A percentile compares a stretch with the other conserved stretches of the same genome.
Evolutionary conservation across 2,888 invertebrate species (phyloP).

Genomic region (Malthinus flaveolus): DNA sequence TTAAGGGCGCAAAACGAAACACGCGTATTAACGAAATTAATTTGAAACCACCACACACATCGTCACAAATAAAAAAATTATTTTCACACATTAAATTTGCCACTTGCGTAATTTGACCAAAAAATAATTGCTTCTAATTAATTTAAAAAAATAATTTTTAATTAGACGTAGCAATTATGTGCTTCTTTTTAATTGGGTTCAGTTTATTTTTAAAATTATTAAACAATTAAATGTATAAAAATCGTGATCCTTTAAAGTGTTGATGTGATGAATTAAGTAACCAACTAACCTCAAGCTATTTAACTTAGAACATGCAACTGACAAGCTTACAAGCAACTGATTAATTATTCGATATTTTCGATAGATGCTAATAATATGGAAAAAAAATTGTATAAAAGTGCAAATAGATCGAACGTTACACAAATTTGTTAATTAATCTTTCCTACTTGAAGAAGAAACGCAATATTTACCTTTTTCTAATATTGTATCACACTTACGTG

Average conservation of each 20-base stretch:
- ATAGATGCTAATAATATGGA: too few species aligned
- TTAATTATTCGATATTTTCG: slow-evolving; percentile 13
- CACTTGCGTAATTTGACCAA: too few species aligned
- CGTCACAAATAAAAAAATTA: too few species aligned
- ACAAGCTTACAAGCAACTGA: slow-evolving; percentile 13
- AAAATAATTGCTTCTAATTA: too few species aligned
- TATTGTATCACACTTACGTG: not conserved
- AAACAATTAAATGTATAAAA: not conserved
- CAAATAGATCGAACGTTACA: not conserved
- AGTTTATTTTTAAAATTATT: not conserved
- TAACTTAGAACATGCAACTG: slow-evolving; percentile 1
- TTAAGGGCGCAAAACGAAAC: slow-evolving; percentile 13
- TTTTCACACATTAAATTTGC: too few species aligned
- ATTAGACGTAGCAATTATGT: too few species aligned
- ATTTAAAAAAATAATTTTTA: too few species aligned
- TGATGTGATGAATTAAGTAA: slow-evolving; percentile 6
- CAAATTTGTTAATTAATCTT: not conserved
- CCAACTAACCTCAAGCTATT: slow-evolving; percentile 3
- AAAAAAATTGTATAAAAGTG: too few species aligned
- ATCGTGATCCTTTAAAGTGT: slow-evolving; percentile 6
- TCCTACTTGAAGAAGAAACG: not conserved
- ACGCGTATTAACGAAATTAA: not conserved
- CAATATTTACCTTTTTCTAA: not conserved
- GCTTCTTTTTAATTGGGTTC: too few species aligned
- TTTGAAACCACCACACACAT: not conserved